Base-by-base conservation (phyloP, 2,888 invertebrate species). In the Drosophila recens region DNA sequence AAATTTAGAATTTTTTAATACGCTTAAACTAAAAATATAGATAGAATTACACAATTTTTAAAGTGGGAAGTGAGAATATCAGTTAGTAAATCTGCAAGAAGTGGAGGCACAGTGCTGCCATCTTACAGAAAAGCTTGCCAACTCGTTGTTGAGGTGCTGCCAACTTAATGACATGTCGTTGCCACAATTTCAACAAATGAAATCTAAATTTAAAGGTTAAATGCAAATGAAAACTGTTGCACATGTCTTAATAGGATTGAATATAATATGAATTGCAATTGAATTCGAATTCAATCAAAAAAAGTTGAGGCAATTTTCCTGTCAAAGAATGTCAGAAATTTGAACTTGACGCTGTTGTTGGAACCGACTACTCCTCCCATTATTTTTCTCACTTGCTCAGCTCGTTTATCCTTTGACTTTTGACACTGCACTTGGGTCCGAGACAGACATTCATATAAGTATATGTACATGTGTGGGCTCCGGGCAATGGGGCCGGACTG, bases 351-450 rank as follows among this genome's bases (percentile, higher is more conserved):
- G 20, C 36, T 27, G 38, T 6, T 30, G 2, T 13, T 2, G 40
- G 17, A 1, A 9, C 11, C 27, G 3, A 13, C 17, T 10, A 10
- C 17, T 10, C 13, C 23, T 5, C 27, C 13, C 42, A 15, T 45
- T 48, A 56, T 38, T 27, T 45, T 36, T 13, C 27, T 15, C 40
- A 10, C 10, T 20, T 54, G 52, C 46, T n/a, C 8, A 20, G 53
- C 49, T 54, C 70, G 52, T 52, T 69, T 68, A 68, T 64, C 66
- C 68, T 72, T 61, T 77, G 77, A 74, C 80, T 87, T 80, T 63
- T 83, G 86, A 75, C 77, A 74, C 82, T 82, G 85, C 82, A 84
- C 72, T 82, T 84, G 64, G 53, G 48, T 13, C 23, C 43, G 56
- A 20, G 36, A 36, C 51, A 15, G 36, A 51, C 34, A 17, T 33